Evolutionary conservation across 2,797 vertebrate genomes (phyloP), one percentile per base, ranked within the genome.

Genomic region (Notolepis coatsorum): DNA sequence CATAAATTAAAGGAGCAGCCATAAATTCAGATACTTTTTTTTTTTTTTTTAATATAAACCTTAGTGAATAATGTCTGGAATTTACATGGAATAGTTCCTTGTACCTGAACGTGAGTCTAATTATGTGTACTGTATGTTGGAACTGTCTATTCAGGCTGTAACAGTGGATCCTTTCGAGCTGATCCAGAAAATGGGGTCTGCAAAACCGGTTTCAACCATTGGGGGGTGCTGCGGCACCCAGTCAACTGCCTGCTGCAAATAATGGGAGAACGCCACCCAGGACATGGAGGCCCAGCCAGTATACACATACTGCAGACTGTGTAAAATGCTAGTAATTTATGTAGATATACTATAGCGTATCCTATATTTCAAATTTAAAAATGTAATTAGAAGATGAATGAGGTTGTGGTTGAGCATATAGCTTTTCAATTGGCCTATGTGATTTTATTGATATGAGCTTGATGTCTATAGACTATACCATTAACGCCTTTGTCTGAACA

Each of bases 151-250:
- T 55, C 82, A 95, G 94, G 75, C 65, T 3, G 52, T 50, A 17
- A 54, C 57, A 28, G 64, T 68, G 71, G 88, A 93, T 82, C 93
- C 93, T 27, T 94, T 93, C 18, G 78, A 91, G 68, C 65, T 94
- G 75, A 75, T 58, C 12, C 65, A 75, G 70, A 74, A 76, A 63
- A 46, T 76, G 68, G 67, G 69, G 57, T 73, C 67, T 54, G 67
- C 41, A 43, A 39, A 47, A 63, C 61, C 72, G 7, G 50, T 64
- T 68, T 45, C 83, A 15, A 57, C 87, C 89, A 88, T 85, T 53
- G 84, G 88, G 80, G 85, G 85, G 24, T 92, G 92, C 91, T 93
- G 92, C 79, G 87, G 88, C 59, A 75, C 85, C 41, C 61, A 73
- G 71, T 76, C 84, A 57, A 47, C 78, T 35, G 2, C 66, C 38